These are phyloP conservation scores for Anadara kagoshimensis DNA, from an alignment of 1,140 invertebrate genomes.

Conservation along the genomic window DNA sequence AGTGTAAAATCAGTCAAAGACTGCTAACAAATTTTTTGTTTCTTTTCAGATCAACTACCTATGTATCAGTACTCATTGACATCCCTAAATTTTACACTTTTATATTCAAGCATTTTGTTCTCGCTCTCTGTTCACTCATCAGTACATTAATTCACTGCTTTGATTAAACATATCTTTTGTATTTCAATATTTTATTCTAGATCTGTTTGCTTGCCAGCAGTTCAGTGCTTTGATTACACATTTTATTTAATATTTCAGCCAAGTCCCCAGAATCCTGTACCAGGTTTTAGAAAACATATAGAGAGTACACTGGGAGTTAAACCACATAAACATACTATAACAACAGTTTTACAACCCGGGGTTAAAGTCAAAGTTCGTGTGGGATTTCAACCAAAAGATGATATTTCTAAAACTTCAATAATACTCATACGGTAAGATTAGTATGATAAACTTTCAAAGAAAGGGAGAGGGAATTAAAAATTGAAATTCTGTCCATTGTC, in stretches of 20 bases:
- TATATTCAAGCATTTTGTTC: neutral
- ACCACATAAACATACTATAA: slow-evolving; percentile 72
- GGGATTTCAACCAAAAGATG: slow-evolving; percentile 76
- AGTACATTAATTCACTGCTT: too few species aligned
- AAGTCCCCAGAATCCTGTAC: slow-evolving; percentile 67
- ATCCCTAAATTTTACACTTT: too few species aligned
- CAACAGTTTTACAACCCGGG: slow-evolving; percentile 75
- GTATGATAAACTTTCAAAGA: too few species aligned
- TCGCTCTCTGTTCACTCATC: neutral
- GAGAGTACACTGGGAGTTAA: slow-evolving; percentile 73
- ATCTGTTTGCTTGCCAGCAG: too few species aligned
- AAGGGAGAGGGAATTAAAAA: too few species aligned
- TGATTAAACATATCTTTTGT: too few species aligned
- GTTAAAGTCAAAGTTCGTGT: slow-evolving; percentile 75
- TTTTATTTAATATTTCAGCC: slow-evolving; percentile 35
- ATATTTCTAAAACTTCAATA: slow-evolving; percentile 74
- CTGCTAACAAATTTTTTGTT: too few species aligned
- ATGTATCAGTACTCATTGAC: too few species aligned
- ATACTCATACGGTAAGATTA: slow-evolving; percentile 76
- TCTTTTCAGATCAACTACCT: too few species aligned
- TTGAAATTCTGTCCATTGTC: too few species aligned
- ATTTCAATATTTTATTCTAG: too few species aligned
- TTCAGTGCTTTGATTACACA: neutral
- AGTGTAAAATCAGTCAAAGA: too few species aligned
- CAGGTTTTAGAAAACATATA: slow-evolving; percentile 72